Evolutionary conservation across 2,797 vertebrate species (phyloP).

Genomic region (Tapera naevia): DNA sequence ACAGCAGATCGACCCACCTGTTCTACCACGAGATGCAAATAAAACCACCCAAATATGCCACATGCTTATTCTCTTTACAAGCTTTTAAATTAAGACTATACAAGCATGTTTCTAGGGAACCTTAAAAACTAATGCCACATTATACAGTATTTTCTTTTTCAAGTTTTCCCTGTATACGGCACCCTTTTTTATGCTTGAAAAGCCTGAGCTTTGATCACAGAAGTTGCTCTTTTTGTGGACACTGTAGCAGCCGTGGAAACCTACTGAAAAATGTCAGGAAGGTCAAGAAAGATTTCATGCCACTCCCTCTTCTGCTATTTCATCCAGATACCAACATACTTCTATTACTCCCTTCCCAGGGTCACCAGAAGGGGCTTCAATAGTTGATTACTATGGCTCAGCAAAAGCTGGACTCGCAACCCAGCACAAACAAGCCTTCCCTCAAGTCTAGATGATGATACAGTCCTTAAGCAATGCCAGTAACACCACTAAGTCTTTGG

Average conservation of each 20-base stretch:
- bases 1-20: not conserved
- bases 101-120: not conserved
- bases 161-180: rapidly evolving
- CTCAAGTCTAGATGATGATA: not conserved
- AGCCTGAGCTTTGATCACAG: not conserved
- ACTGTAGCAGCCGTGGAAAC: not conserved
- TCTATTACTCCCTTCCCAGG: not conserved
- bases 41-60: not conserved
- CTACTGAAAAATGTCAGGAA: not conserved
- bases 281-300: not conserved
- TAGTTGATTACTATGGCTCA: not conserved
- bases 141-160: not conserved
- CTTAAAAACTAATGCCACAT: not conserved
- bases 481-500: not conserved
- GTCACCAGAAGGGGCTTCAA: not conserved
- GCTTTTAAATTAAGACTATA: not conserved
- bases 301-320: not conserved
- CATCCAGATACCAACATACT: not conserved
- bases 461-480: not conserved
- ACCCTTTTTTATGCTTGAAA: not conserved
- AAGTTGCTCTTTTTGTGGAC: not conserved
- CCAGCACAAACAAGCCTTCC: not conserved
- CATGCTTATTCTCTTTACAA: not conserved
- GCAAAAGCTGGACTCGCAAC: not conserved
- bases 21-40: not conserved